Evolutionary conservation across 2,888 invertebrate genomes (phyloP).

Genomic region (Emmelina monodactyla): DNA sequence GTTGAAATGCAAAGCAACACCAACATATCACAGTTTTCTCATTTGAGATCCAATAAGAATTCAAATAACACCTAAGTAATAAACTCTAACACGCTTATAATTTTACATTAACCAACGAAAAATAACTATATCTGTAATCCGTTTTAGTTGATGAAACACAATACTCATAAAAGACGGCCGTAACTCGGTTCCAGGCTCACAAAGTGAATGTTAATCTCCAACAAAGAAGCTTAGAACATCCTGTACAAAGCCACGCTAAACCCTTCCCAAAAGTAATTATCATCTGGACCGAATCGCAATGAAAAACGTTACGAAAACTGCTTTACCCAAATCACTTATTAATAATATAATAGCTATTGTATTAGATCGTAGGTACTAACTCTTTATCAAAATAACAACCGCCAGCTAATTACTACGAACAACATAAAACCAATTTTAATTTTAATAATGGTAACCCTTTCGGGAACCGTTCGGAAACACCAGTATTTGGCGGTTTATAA

Average conservation of each 20-base stretch:
- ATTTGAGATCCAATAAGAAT: no score
- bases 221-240: no score
- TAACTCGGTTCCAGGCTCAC: no score
- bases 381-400: constrained; percentile 32
- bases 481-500: constrained; percentile 18
- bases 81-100: no score
- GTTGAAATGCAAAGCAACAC: no score
- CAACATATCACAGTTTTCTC: no score
- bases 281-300: constrained; percentile 56
- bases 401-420: constrained; percentile 48
- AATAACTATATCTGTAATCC: no score
- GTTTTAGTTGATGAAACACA: no score
- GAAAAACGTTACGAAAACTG: constrained; percentile 60
- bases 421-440: constrained; percentile 56
- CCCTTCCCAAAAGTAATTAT: constrained; percentile 62
- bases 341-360: constrained; percentile 56
- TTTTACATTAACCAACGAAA: no score
- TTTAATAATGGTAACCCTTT: constrained; percentile 48
- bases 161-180: no score
- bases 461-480: constrained; percentile 23
- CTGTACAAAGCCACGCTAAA: constrained; percentile 30
- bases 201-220: no score
- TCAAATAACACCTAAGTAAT: no score
- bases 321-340: constrained; percentile 45
- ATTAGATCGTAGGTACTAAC: constrained; percentile 30